Evolutionary conservation across 2,888 invertebrate species (phyloP), one percentile per base, ranked within the genome.

Genomic region (Lasioglossum morio): DNA sequence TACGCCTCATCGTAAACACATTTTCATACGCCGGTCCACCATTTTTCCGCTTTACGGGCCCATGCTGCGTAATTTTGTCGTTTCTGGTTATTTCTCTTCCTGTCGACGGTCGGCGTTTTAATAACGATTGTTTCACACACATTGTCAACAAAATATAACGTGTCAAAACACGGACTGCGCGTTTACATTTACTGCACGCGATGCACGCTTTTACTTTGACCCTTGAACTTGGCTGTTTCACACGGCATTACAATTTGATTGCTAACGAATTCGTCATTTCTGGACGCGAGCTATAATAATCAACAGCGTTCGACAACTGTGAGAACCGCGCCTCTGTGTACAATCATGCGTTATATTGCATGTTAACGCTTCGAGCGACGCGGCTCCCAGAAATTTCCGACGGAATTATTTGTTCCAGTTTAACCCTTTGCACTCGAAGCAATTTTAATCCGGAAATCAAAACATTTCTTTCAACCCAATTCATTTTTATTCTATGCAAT

Each of bases 1-100:
- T 30, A 63, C 34, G 14, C 34, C 46, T n/a, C 57, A 57, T 72
- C 30, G 43, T 69, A 37, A 81, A 79, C 34, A 37, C 34, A 72
- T 72, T 34, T 40, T 46, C 72, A 46, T 48, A 69, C 77, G 34
- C n/a, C 46, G 5, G 30, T 34, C 43, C 46, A 4, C 37, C 23
- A 46, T 30, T 82, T 40, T 63, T 72, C 70, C 48, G 12, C 46
- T 63, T 12, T 23, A 4, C 10, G 5, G 23, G n/a, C 4, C 10
- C 16, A 1, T 27, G 43, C 23, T 16, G 12, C 34, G 69, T 81
- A 81, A 66, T 66, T 57, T 53, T 69, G 43, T 73, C 66, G 40
- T 53, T 27, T 57, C 73, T 57, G 23, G 66, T 81, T 81, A 43
- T 30, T 7, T 34, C 23, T 8, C 12, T 10, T 12, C 7, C 34